Conservation (phyloP, 2,113 vertebrate genomes). For the Clinocottus analis region DNA sequence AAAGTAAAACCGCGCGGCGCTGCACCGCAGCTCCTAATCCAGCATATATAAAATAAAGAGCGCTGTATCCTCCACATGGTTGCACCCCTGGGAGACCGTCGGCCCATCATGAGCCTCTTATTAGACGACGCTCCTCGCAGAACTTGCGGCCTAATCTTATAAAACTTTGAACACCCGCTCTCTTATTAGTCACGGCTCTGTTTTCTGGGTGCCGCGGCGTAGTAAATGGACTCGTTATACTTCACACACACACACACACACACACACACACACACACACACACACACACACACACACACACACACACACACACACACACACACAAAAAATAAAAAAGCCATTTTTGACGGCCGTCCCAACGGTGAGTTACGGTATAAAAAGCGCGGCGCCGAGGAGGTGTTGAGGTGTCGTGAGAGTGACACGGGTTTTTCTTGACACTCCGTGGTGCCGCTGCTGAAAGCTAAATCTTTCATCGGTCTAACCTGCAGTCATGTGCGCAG, state of each 20-base stretch:
- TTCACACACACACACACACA: slow-evolving; percentile 14
- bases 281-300: no score
- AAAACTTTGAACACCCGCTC: slow-evolving; percentile 61
- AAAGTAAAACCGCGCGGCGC: slow-evolving; percentile 37
- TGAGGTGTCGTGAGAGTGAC: slow-evolving; percentile 62
- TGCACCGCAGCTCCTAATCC: slow-evolving; percentile 47
- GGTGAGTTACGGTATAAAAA: slow-evolving; percentile 56
- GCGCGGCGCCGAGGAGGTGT: slow-evolving; percentile 33
- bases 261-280: no score
- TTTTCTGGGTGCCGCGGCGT: slow-evolving; percentile 35
- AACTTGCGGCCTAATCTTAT: slow-evolving; percentile 75
- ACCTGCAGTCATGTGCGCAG: slow-evolving; percentile 2
- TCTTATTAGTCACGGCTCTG: slow-evolving; percentile 54
- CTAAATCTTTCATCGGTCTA: slow-evolving; percentile 56
- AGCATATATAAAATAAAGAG: slow-evolving; percentile 36
- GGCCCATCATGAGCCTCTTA: slow-evolving; percentile 71
- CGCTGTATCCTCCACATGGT: slow-evolving; percentile 63
- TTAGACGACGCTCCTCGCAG: slow-evolving; percentile 64
- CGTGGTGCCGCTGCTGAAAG: slow-evolving; percentile 54
- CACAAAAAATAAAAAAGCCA: slow-evolving; percentile 19
- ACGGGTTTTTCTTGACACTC: slow-evolving; percentile 48
- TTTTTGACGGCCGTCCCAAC: slow-evolving; percentile 9
- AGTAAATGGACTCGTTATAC: slow-evolving; percentile 45
- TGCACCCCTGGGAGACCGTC: slow-evolving; percentile 57
- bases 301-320: no score